Evolutionary conservation across 2,888 invertebrate species (phyloP), one percentile per base, ranked within the genome.

Genomic region (Molorchus minor): DNA sequence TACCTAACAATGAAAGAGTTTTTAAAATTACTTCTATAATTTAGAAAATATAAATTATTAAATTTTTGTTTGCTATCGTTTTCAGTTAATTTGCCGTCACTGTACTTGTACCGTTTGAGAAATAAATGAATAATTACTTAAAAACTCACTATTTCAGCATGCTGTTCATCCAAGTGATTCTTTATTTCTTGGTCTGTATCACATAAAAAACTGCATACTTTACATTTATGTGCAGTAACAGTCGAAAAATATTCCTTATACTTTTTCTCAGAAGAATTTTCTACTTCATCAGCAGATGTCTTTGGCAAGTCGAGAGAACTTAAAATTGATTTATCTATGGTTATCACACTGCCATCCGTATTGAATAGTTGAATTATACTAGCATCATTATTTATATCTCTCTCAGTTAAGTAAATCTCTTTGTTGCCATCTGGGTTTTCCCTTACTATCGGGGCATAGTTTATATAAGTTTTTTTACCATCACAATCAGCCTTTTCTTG

Each of bases 151-250:
- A 65, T 58, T 49, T 70, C 70, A 41, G 64, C 40, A 70, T 77
- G 77, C 40, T 65, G 60, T 16, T 67, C 58, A 29, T 67, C 68
- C 38, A 79, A 69, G 67, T 81, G 80, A 19, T 62, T 63, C 8
- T 68, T 67, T 46, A 81, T 78, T 30, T 74, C 72, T 2, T 72
- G 68, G 47, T 69, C 62, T 38, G 70, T 69, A 65, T 79, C 78
- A 67, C 74, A 77, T 13, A 79, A 63, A 68, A 70, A 75, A 3
- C 65, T 65, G 60, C 81, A 81, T 33, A 74, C 62, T 64, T 77
- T 80, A 66, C 81, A 81, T 64, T 79, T 79, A 43, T 75, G 68
- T 2, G 79, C 79, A 16, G 71, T 70, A 20, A 80, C 68, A 45
- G 70, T 66, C 20, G 74, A 73, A 58, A 73, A 74, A 46, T 73